These are phyloP conservation scores for Lamellibrachia satsuma DNA, from an alignment of 2,888 invertebrate species.

Conservation along the genomic window DNA sequence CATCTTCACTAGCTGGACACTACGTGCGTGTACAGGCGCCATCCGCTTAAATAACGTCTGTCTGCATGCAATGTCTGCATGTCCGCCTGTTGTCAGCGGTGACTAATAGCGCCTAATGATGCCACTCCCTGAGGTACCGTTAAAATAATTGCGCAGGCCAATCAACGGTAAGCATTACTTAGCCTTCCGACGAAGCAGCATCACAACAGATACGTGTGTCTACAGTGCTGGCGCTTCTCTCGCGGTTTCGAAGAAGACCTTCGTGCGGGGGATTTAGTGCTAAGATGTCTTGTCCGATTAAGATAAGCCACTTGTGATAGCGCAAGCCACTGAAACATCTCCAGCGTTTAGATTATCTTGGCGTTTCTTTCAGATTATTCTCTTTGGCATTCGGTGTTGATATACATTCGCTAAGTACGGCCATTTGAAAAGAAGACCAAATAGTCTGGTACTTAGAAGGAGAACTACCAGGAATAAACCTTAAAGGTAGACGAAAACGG, in stretches of 20 bases:
- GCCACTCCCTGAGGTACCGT: not conserved
- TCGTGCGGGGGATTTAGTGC: not conserved
- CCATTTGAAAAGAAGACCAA: too few species aligned
- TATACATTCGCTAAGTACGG: not conserved
- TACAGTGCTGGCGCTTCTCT: not conserved
- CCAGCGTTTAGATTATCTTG: not conserved
- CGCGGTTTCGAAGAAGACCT: not conserved
- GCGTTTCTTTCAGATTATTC: not conserved
- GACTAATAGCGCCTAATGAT: not conserved
- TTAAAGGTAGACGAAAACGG: too few species aligned
- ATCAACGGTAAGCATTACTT: not conserved
- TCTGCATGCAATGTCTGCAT: not conserved
- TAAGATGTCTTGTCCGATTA: not conserved
- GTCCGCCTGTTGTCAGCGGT: not conserved
- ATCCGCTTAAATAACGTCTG: not conserved
- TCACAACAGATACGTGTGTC: not conserved
- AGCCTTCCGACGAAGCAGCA: not conserved
- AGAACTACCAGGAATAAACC: too few species aligned
- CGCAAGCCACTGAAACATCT: not conserved
- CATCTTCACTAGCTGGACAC: not conserved
- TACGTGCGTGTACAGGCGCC: not conserved
- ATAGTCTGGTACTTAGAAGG: too few species aligned
- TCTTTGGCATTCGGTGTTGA: not conserved
- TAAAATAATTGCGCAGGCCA: constrained; percentile 11
- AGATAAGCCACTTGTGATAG: not conserved